These are phyloP conservation scores for Garra rufa DNA, from an alignment of 2,113 vertebrate genomes.

Conservation along the genomic window DNA sequence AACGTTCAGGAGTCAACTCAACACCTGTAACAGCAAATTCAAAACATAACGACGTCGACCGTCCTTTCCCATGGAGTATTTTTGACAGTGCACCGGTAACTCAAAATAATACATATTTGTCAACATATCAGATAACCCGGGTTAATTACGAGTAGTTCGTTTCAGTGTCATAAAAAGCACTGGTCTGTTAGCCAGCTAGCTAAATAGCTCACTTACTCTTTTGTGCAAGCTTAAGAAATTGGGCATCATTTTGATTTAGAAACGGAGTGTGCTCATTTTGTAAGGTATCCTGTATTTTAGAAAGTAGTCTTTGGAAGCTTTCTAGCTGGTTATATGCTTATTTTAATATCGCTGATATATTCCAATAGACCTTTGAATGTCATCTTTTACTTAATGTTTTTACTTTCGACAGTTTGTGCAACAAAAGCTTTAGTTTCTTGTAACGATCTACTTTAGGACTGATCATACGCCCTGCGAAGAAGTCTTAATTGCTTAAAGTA, in stretches of 20 bases:
- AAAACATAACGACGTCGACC: constrained; percentile 15
- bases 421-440: background rate
- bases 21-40: constrained; percentile 29
- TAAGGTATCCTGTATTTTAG: background rate
- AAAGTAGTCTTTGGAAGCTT: background rate
- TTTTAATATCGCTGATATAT: background rate
- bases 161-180: background rate
- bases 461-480: background rate
- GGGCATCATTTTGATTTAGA: background rate
- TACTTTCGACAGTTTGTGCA: background rate
- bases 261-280: background rate
- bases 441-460: background rate
- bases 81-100: constrained; percentile 55
- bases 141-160: background rate
- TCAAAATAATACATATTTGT: background rate
- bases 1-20: constrained; percentile 26
- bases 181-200: constrained; percentile 13
- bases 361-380: background rate
- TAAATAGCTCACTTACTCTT: background rate
- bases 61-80: background rate
- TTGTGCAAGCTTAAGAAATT: background rate
- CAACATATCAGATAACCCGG: background rate
- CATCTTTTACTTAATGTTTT: background rate
- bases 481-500: background rate
- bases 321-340: background rate